Evolutionary conservation across 1,140 invertebrate species (phyloP), one percentile per base, ranked within the genome.

Genomic region (Coptotermes formosanus): DNA sequence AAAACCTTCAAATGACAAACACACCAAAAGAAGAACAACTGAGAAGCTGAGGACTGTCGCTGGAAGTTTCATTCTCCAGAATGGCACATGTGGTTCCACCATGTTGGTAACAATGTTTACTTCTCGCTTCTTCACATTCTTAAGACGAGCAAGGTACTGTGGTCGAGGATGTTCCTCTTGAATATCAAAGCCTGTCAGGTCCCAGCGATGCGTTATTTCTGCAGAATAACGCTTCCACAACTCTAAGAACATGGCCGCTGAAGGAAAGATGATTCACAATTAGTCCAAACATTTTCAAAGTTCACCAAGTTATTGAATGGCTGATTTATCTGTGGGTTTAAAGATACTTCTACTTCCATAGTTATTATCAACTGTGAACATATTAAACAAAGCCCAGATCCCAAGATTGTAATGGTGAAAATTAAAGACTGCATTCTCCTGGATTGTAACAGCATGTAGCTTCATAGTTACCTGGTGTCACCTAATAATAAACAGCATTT

Each of bases 161-260:
- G 97, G 97, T 44, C 97, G 90, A 3, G 97, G 97, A 91, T 97
- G 96, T 91, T 98, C 97, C 88, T 97, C 95, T 89, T 96, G 94
- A 69, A 95, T 92, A 92, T 97, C 96, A 89, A 97, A 97, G 8
- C 95, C 95, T 4, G 96, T 97, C 84, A 98, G 92, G 91, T 97
- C 97, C 97, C 97, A 98, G 75, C 95, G 93, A 91, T 98, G 97
- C 2, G 96, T 97, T 89, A 98, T 97, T 91, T 97, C 95, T 0
- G 96, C 95, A 1, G 96, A 96, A 90, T 97, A 97, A 59, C 98
- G 92, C 91, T 99, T 99, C 98, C 98, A 99, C 87, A 98, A 92
- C 92, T 99, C 98, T 88, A 98, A 91, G 91, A 97, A 98, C 87
- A 97, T 93, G 8, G 96, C 94, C 45, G 95, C 96, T 96, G 88